Conservation (phyloP, 2,888 invertebrate species). For the Boloria selene region DNA sequence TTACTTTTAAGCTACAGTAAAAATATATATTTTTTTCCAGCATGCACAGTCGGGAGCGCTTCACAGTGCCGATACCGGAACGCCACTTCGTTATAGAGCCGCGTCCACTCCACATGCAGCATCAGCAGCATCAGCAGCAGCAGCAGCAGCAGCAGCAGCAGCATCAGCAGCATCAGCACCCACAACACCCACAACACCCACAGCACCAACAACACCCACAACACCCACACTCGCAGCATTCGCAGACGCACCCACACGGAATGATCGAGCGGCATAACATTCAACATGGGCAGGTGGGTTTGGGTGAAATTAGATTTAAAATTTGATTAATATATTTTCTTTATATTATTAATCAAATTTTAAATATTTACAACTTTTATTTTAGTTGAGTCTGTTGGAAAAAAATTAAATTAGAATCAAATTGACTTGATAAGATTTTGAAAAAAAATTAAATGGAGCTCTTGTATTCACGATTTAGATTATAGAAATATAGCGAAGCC, state of each 20-base stretch:
- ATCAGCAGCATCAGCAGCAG: slow-evolving; percentile 56
- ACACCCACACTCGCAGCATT: slow-evolving; percentile 50
- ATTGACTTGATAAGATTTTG: no score
- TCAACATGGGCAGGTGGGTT: slow-evolving; percentile 51
- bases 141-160: slow-evolving; percentile 47
- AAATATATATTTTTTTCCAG: slow-evolving; percentile 5
- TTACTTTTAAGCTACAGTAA: no score
- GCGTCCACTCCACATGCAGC: slow-evolving; percentile 54
- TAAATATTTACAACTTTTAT: no score
- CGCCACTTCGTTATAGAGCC: slow-evolving; percentile 64
- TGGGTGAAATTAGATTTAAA: slow-evolving; percentile 13
- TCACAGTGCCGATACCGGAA: slow-evolving; percentile 66
- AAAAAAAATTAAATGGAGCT: no score
- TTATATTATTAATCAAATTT: no score
- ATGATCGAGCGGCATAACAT: slow-evolving; percentile 58
- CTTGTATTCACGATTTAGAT: no score
- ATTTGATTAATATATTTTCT: no score
- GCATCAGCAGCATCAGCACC: slow-evolving; percentile 46
- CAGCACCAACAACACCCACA: slow-evolving; percentile 55
- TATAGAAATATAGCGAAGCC: no score
- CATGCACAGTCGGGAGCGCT: slow-evolving; percentile 53
- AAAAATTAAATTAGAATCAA: no score
- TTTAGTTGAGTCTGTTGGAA: no score
- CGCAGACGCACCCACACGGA: slow-evolving; percentile 53
- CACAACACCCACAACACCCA: slow-evolving; percentile 53